These are phyloP conservation scores for Tachypleus tridentatus DNA, from an alignment of 1,140 invertebrate species.

Conservation along the genomic window DNA sequence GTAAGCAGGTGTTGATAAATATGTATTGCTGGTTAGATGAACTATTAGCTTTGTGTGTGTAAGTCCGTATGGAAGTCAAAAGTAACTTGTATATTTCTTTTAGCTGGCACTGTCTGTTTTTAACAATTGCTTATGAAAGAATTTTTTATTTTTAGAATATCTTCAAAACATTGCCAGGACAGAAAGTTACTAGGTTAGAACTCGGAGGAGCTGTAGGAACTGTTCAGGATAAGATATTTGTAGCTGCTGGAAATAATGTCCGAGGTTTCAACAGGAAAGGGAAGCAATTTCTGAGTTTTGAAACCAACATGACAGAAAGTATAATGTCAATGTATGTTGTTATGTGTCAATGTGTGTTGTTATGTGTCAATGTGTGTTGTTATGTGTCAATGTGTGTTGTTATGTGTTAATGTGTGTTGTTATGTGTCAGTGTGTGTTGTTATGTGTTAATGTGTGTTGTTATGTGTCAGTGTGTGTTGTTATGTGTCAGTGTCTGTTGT, in stretches of 20 bases:
- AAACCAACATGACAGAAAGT: conserved; percentile 78
- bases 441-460: background rate
- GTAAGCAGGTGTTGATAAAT: no score
- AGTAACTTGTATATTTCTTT: conserved; percentile 2
- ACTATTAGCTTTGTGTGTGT: background rate
- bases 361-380: background rate
- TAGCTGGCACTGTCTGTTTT: conserved; percentile 28
- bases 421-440: background rate
- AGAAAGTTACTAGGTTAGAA: conserved; percentile 55
- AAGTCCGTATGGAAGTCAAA: conserved; percentile 9
- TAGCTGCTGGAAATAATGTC: conserved; percentile 64
- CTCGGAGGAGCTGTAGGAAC: conserved; percentile 60
- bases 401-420: no score
- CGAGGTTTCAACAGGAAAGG: conserved; percentile 79
- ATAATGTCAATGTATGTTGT: conserved; percentile 38
- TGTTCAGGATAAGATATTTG: conserved; percentile 69
- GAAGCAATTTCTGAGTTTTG: conserved; percentile 80
- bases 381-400: no score
- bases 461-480: no score
- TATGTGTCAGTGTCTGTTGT: background rate
- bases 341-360: background rate
- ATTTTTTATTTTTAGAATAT: conserved; percentile 37
- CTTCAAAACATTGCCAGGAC: conserved; percentile 54
- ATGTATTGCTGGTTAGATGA: no score
- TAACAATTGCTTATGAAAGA: conserved; percentile 70